phyloP scores from a whole-genome alignment of 1,140 invertebrate species.

The Acromyrmex echinatior region DNA sequence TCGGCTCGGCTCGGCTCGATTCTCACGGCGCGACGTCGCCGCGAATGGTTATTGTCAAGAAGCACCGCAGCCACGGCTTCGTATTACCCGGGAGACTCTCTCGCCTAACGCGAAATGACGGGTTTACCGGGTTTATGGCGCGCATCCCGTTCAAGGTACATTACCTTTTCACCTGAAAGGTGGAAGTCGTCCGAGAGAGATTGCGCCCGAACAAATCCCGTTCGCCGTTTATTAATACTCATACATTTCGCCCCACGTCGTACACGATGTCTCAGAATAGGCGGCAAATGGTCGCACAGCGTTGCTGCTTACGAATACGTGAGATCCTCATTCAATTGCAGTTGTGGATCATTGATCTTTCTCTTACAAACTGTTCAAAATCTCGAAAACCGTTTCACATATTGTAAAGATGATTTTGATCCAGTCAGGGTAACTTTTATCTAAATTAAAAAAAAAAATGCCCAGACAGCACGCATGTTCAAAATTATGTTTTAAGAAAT shows the following conservation, averaged over 20 bases:
- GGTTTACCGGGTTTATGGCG: constrained; percentile 53
- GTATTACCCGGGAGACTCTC: constrained; percentile 27
- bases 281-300: constrained; percentile 6
- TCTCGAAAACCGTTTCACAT: neutral
- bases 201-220: constrained; percentile 45
- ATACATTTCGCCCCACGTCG: constrained; percentile 27
- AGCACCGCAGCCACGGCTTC: constrained; percentile 7
- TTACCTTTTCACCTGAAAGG: constrained; percentile 45
- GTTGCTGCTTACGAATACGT: neutral
- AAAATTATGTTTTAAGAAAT: too few species aligned
- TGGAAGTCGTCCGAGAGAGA: constrained; percentile 55
- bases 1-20: neutral
- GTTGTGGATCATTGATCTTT: neutral
- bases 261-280: constrained; percentile 21
- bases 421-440: too few species aligned
- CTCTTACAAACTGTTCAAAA: neutral
- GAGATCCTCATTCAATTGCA: constrained; percentile 4
- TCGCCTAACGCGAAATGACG: constrained; percentile 52
- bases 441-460: neutral
- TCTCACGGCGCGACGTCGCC: constrained; percentile 34
- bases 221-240: constrained; percentile 53
- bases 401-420: too few species aligned
- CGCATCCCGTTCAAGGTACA: constrained; percentile 35
- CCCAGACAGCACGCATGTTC: too few species aligned
- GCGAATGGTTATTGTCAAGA: constrained; percentile 55